Evolutionary conservation across 2,888 invertebrate species (phyloP).

Genomic region (Beris chalybata): DNA sequence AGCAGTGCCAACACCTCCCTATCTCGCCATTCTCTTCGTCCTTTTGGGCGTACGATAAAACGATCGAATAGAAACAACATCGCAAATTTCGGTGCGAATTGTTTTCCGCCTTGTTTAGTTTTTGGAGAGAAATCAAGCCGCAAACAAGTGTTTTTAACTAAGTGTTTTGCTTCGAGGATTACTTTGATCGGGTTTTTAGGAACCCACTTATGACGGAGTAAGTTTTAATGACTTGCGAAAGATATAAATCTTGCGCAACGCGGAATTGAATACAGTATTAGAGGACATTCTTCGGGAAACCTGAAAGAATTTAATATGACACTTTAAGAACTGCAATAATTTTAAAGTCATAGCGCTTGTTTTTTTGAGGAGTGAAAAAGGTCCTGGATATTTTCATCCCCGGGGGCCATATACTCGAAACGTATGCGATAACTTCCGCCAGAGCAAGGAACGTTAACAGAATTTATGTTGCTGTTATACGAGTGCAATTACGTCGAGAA

Average conservation of each 20-base stretch:
- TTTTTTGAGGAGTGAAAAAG: too few relatives aligned
- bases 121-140: constrained; percentile 15
- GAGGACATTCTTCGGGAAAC: too few relatives aligned
- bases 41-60: background rate
- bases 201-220: constrained; percentile 12
- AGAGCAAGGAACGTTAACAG: constrained; percentile 13
- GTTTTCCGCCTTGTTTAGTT: constrained; percentile 21
- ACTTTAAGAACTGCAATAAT: too few relatives aligned
- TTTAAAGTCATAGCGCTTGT: too few relatives aligned
- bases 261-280: too few relatives aligned
- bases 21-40: background rate
- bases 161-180: constrained; percentile 18
- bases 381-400: too few relatives aligned
- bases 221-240: constrained; percentile 23
- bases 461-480: constrained; percentile 35
- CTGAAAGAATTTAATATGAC: too few relatives aligned
- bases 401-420: too few relatives aligned
- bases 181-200: constrained; percentile 16
- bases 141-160: constrained; percentile 23
- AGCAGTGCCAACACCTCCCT: constrained; percentile 8
- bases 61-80: constrained; percentile 8
- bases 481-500: constrained; percentile 34
- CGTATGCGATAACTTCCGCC: too few relatives aligned
- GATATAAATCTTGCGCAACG: constrained; percentile 9
- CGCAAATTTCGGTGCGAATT: constrained; percentile 13